These are phyloP conservation scores for Leptinotarsa peninsularis DNA, from an alignment of 2,888 invertebrate species.

Conservation along the genomic window DNA sequence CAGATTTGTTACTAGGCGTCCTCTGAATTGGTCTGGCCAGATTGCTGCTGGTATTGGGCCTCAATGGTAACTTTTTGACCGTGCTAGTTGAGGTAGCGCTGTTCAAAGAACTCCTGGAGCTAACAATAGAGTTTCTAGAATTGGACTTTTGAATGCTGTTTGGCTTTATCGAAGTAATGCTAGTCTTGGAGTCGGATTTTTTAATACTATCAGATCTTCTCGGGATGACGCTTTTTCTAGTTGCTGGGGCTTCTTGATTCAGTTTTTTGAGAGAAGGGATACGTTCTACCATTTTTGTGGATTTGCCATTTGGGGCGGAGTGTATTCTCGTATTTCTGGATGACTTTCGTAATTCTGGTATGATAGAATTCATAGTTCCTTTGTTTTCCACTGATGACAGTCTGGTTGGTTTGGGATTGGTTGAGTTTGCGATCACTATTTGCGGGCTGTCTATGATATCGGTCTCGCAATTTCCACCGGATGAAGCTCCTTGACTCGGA, in stretches of 20 bases:
- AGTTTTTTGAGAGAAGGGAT: constrained; percentile 55
- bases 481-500: constrained; percentile 86
- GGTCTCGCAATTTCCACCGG: constrained; percentile 72
- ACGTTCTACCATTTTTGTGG: constrained; percentile 51
- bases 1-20: constrained; percentile 50
- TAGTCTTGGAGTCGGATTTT: constrained; percentile 61
- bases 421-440: constrained; percentile 53
- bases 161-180: constrained; percentile 47
- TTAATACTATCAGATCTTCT: constrained; percentile 63
- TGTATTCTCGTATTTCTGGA: constrained; percentile 50
- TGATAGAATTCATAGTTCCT: constrained; percentile 65
- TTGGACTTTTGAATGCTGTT: constrained; percentile 78
- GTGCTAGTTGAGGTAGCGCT: constrained; percentile 84
- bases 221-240: constrained; percentile 62
- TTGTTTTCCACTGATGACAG: constrained; percentile 63
- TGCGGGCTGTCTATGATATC: constrained; percentile 65
- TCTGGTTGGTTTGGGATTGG: constrained; percentile 52
- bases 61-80: constrained; percentile 75
- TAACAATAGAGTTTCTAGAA: constrained; percentile 82
- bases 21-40: constrained; percentile 44
- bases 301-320: constrained; percentile 42
- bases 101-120: constrained; percentile 86
- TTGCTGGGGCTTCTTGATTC: constrained; percentile 44
- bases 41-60: constrained; percentile 56
- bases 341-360: constrained; percentile 48